Base-by-base conservation (phyloP, 1,140 invertebrate species). In the Drosophila jambulina region DNA sequence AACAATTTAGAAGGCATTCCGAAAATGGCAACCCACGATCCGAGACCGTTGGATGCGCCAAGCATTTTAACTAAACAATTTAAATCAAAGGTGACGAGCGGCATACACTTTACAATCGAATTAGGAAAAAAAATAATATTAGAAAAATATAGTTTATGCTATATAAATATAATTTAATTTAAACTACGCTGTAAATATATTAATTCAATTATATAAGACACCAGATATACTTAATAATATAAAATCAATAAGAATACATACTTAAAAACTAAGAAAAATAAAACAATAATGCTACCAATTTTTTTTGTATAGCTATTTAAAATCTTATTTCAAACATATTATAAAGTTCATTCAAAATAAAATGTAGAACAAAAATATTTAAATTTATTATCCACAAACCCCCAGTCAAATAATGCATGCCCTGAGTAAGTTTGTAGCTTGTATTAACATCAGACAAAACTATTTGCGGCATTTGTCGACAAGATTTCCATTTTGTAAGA, bases 1-100 rank as follows among this genome's bases (percentile, higher is more conserved):
- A 88, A 90, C 84, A 88, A 88, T 88, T 72, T 88, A 88, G 84
- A 88, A 87, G 84, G 84, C 80, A 90, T 88, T 84, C 84, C 80
- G 49, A 71, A 88, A 78, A 88, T 84, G 85, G 84, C 77, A 90
- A 42, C 80, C 72, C 82, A 63, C 83, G 78, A 69, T 75, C 42
- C 51, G 65, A 46, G 51, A 51, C 57, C 58, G 59, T 56, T 68
- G 34, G 76, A 78, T 78, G 76, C 76, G 76, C 54, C 65, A 53
- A 62, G 76, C 76, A 78, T 78, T 78, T 76, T 71, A 59, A 78
- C 42, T 45, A 42, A 60, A 46, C 27, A 53, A 45, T 59, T 59
- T 38, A 19, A 53, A n/a, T 38, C 38, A 34, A 46, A 17, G 45
- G 59, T 49, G 40, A 49, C 40, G 23, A 10, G 15, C 9, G 10